Evolutionary conservation across 2,113 vertebrate species (phyloP), one percentile per base, ranked within the genome.

Genomic region (Corythornis madagascariensis): DNA sequence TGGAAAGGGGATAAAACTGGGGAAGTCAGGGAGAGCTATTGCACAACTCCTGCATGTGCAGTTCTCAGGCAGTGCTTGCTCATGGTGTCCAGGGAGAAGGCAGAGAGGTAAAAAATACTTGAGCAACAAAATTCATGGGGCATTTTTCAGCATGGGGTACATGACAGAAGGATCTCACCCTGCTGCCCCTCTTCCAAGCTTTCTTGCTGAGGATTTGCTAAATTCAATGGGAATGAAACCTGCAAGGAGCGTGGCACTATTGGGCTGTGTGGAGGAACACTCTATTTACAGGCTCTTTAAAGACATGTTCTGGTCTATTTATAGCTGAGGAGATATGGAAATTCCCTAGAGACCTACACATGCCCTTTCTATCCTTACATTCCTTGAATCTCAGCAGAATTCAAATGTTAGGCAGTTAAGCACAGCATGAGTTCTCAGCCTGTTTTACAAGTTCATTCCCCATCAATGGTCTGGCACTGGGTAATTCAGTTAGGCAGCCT

Each of bases 41-140:
- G 24, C 48, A 56, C 16, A 61, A 76, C 60, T 80, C 42, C 66
- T 7, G 17, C 4, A 0, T 6, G 40, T 2, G 4, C 50, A 45
- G 24, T 16, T 42, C 59, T 73, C 10, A 0, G 0, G 17, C 22
- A 47, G 16, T 17, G 11, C 60, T 67, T 56, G 52, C 25, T 60
- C 1, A 0, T 38, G 65, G 19, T 66, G 47, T 63, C 52, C 29
- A 22, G 31, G 33, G 52, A 18, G 5, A 77, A 76, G 24, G 31
- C 47, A 88, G n/a, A 9, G 17, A 84, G 12, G n/a, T 55, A 21
- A 80, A 63, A 93, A 83, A 63, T 40, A 85, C n/a, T 14, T 28
- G 26, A 80, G 43, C 10, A 9, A 61, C 10, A 26, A 70, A 82
- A 7, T 33, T 65, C 21, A 71, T 3, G 9, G 20, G 59, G 43